Evolutionary conservation across 2,113 vertebrate genomes (phyloP).

Genomic region (Hemiscyllium ocellatum): DNA sequence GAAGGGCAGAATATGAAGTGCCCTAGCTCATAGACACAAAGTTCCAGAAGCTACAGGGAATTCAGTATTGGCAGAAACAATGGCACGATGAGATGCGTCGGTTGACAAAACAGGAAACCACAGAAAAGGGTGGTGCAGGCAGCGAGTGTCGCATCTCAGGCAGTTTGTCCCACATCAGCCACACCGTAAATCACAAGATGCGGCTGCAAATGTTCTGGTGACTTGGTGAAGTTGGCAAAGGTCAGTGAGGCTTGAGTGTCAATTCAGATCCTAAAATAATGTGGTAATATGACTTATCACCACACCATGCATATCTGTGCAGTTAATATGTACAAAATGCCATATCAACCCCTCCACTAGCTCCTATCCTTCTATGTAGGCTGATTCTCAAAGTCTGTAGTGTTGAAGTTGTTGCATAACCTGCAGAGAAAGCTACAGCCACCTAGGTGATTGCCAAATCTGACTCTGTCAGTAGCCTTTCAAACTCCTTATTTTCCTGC

Average conservation of each 20-base stretch:
- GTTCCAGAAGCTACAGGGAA: background rate
- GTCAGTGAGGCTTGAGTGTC: no score
- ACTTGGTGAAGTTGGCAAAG: background rate
- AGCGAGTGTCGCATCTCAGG: background rate
- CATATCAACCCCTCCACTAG: background rate
- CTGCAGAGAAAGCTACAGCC: background rate
- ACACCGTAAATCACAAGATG: no score
- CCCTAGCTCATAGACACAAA: background rate
- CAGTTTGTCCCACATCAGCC: background rate
- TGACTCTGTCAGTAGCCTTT: background rate
- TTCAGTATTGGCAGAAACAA: background rate
- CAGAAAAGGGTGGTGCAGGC: background rate
- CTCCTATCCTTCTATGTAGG: background rate
- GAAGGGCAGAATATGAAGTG: no score
- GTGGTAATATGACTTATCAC: background rate
- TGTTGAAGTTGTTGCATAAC: background rate
- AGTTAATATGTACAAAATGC: background rate
- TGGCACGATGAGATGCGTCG: background rate
- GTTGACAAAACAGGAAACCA: conserved; percentile 27
- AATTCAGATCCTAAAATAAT: background rate
- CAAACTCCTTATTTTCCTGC: background rate
- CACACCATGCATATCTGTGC: background rate
- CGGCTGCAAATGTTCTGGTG: no score
- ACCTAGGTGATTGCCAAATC: background rate
- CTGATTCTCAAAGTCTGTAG: background rate